Base-by-base conservation (phyloP, 2,797 vertebrate genomes). In the Hozukius guyotensis region DNA sequence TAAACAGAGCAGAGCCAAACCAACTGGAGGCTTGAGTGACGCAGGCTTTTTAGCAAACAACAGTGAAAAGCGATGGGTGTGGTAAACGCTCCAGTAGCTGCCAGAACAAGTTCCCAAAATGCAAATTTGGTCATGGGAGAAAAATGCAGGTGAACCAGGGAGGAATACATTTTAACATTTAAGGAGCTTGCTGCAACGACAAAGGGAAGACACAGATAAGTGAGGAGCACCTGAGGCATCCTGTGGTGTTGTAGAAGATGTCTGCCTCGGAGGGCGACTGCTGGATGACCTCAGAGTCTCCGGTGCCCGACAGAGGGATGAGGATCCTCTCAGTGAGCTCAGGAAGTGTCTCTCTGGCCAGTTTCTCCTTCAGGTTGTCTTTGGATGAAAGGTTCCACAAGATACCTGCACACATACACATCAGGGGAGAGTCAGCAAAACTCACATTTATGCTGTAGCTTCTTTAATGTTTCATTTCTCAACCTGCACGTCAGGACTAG, bases 311-410 rank as follows among this genome's bases (percentile, higher is more conserved):
- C 22, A 98, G 91, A 2, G 98, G 98, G 20, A 96, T 80, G 73
- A 99, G 91, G 74, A 99, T 94, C 74, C 92, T 93, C 6, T 97
- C 93, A 0, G 97, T 97, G 85, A 99, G 96, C 10, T 96, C 95
- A 13, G 93, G 66, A 80, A 99, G 94, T 0, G 95, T 94, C 68
- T 97, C 96, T 2, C 80, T 94, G 29, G 97, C 97, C 92, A 99
- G 88, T 63, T 95, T 97, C 32, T 97, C 95, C 94, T 99, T 99
- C 78, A 99, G 94, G 68, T 89, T 95, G 87, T 99, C 98, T 53
- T 97, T 99, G 89, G 98, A 98, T 62, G 98, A 99, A 71, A 99
- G 96, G 91, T 99, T 99, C 98, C 98, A 99, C 68, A 99, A 89
- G 89, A 99, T 99, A 57, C 98, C 98, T 99, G 77, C 67, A 72